Base-by-base conservation (phyloP, 2,113 vertebrate species). In the Microtus pennsylvanicus region DNA sequence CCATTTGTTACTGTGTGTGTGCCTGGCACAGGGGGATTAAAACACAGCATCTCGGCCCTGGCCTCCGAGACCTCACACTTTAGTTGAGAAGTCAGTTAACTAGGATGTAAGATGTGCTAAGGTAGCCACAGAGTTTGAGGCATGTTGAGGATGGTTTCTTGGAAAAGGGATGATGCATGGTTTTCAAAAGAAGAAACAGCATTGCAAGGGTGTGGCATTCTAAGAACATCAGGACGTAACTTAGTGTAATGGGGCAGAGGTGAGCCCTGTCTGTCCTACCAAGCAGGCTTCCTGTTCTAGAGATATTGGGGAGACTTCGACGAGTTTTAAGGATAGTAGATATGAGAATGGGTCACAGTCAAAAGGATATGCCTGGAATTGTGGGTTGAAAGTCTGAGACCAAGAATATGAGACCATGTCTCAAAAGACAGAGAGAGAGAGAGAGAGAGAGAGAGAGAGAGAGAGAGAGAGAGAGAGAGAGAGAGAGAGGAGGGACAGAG, bases 161-260 rank as follows among this genome's bases (percentile, higher is more conserved):
- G 26, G 74, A 26, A 42, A 80, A 50, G 65, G 22, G 10, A 1
- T 55, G 10, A 1, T 55, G 14, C 13, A 0, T 5, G 45, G 87
- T 38, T 90, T 58, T 70, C 42, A 76, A 42, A 61, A 4, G 35
- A 92, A 38, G 61, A 24, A 1, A 30, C 0, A 72, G 13, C 21
- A 4, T 4, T 58, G 13, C 38, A 19, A 67, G 38, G 63, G 10
- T 13, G 2, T 42, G 38, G 9, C 2, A 5, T 52, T 81, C 4
- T 24, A 85, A 45, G 82, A 86, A 35, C 35, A 35, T 0, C 21
- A 30, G 26, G 24, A n/a, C 70, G 14, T 30, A 89, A 17, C 81
- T 77, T 67, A 4, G 0, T 2, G 47, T 24, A 26, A 42, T 0
- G 2, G 35, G 21, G 35, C 63, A 45, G 45, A 67, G 52, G 11